Evolutionary conservation across 2,797 vertebrate genomes (phyloP), one percentile per base, ranked within the genome.

Genomic region (Pantherophis alleghaniensis): DNA sequence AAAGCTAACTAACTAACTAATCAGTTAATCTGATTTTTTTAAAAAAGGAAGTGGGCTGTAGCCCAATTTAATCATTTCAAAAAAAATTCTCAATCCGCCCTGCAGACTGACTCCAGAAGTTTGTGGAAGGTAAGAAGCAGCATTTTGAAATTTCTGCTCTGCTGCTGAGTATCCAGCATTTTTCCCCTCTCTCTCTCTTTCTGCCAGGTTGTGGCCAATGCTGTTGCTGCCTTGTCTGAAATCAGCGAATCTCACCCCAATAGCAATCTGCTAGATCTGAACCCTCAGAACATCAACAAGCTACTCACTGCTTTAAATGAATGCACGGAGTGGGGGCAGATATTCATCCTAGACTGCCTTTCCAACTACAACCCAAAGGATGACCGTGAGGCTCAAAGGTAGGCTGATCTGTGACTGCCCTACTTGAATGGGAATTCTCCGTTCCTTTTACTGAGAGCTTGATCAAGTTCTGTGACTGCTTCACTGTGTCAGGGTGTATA

Each of bases 361-460:
- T 98, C 98, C 94, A 98, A 98, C 96, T 98, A 98, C 94, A 98
- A 98, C 95, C 98, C 98, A 56, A 98, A 98, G 95, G 98, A 98
- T 87, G 98, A 98, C 90, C 97, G 98, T 0, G 98, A 98, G 63
- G 98, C 98, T 88, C 98, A 98, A 96, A 98, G 98, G 98, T 98
- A 91, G 4, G 95, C 93, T 20, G n/a, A 5, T 14, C 90, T 26
- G 51, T 1, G 91, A 69, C 32, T 3, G 18, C 86, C 66, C 59
- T 2, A 55, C 20, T 0, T 24, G 3, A 0, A 13, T 47, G 87
- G 42, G 51, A 12, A 4, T 5, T 18, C 3, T 55, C 0, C 1
- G 7, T 28, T 4, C 16, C 9, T 53, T 53, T 53, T 53, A 53
- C 51, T 5, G 1, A 37, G 16, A 16, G 7, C 47, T 57, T 56